Percentiles rank a stretch among this genome's conserved stretches.
These are phyloP conservation scores for Drosophila pruinosa DNA, from an alignment of 1,140 invertebrate species.

Conservation along the genomic window DNA sequence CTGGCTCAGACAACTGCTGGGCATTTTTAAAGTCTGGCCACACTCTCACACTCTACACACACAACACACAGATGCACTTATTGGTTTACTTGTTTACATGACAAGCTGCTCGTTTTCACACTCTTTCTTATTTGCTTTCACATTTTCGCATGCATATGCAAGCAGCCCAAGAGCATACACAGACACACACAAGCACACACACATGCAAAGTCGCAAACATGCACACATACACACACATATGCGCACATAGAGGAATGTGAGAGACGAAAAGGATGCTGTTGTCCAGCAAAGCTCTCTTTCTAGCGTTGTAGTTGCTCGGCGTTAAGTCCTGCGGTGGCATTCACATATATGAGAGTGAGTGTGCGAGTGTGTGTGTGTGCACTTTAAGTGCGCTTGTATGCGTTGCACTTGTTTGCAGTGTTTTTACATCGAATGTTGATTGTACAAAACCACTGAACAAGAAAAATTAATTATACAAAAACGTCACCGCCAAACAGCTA, in stretches of 20 bases:
- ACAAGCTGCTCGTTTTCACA: constrained; percentile 80
- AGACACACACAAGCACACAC: constrained; percentile 10
- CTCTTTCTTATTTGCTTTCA: constrained; percentile 80
- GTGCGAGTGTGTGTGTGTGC: constrained; percentile 39
- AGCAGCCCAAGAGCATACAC: constrained; percentile 53
- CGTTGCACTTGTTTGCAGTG: constrained; percentile 74
- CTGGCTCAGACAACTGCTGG: neutral
- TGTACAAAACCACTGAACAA: constrained; percentile 82
- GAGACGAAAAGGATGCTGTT: constrained; percentile 11
- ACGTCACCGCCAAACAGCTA: constrained; percentile 78
- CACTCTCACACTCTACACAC: neutral
- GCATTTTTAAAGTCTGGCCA: constrained; percentile 26
- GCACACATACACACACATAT: neutral
- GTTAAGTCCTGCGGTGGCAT: constrained; percentile 71
- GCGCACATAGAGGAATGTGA: constrained; percentile 1
- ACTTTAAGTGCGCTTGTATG: constrained; percentile 69
- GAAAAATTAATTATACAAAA: constrained; percentile 82
- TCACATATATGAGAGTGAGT: constrained; percentile 11
- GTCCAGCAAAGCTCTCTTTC: constrained; percentile 51
- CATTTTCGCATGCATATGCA: constrained; percentile 81
- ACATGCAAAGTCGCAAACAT: neutral
- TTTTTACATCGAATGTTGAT: constrained; percentile 79
- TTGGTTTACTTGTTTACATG: constrained; percentile 80
- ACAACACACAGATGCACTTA: constrained; percentile 29
- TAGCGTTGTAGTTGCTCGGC: constrained; percentile 54